These are phyloP conservation scores for Drosophila tani DNA, from an alignment of 1,140 invertebrate genomes.

Conservation along the genomic window DNA sequence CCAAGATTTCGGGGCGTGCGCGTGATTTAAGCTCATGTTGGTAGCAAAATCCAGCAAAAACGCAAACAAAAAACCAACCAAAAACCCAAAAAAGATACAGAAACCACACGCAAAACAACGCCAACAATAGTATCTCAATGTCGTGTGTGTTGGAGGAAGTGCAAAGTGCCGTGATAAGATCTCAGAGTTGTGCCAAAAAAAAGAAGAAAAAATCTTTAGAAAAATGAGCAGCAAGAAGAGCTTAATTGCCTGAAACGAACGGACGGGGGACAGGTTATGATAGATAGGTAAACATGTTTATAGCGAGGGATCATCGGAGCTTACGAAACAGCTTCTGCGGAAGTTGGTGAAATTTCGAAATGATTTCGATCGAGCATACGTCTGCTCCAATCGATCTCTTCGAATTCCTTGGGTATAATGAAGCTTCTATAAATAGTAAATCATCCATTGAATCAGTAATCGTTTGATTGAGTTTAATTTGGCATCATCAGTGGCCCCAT, in stretches of 20 bases:
- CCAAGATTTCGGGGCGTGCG: constrained; percentile 60
- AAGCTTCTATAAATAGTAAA: constrained; percentile 38
- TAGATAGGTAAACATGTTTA: constrained; percentile 33
- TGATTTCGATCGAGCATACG: constrained; percentile 6
- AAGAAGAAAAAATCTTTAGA: constrained; percentile 15
- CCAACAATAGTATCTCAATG: constrained; percentile 24
- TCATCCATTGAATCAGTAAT: constrained; percentile 35
- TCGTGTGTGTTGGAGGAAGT: constrained; percentile 62
- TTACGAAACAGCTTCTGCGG: constrained; percentile 23
- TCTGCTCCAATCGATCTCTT: constrained; percentile 28
- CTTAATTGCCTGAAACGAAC: constrained; percentile 42
- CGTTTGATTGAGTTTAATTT: constrained; percentile 41
- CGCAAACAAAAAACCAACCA: constrained; percentile 1
- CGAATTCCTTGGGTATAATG: constrained; percentile 14
- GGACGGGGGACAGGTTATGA: constrained; percentile 42
- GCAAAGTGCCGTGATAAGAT: constrained; percentile 60
- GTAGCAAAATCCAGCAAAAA: constrained; percentile 32
- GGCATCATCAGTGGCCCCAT: constrained; percentile 39
- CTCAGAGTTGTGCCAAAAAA: constrained; percentile 50
- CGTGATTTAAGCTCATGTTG: constrained; percentile 66
- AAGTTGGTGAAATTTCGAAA: constrained; percentile 17
- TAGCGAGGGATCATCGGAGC: constrained; percentile 10
- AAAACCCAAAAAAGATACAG: constrained; percentile 1
- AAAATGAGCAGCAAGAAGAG: constrained; percentile 45
- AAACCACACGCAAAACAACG: constrained; percentile 24